phyloP scores from a whole-genome alignment of 2,888 invertebrate genomes.

The Merodon equestris region DNA sequence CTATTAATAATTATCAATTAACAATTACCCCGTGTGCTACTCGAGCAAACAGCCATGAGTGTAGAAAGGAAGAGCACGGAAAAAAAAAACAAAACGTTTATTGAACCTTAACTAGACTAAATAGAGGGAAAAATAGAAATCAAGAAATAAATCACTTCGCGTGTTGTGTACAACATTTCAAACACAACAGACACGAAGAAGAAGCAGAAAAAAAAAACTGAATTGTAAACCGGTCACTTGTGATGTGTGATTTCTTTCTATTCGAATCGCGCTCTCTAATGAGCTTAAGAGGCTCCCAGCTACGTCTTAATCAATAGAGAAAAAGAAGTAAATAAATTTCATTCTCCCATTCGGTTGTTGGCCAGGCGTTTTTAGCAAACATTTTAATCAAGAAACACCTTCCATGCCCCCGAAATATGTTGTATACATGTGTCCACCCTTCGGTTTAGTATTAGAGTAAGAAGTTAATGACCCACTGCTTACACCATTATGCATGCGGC shows the following conservation, averaged over 20 bases:
- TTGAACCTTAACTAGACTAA: constrained; percentile 50
- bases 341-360: constrained; percentile 48
- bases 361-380: background rate
- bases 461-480: constrained; percentile 57
- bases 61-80: no score
- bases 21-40: no score
- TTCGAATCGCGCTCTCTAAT: constrained; percentile 30
- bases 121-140: constrained; percentile 7
- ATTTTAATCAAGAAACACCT: no score
- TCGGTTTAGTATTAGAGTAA: constrained; percentile 19
- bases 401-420: constrained; percentile 12
- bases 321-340: constrained; percentile 36
- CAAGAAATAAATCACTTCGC: constrained; percentile 17
- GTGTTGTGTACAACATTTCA: background rate
- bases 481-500: constrained; percentile 29
- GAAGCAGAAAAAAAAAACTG: constrained; percentile 7
- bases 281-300: constrained; percentile 33
- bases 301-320: constrained; percentile 33
- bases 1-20: constrained; percentile 12
- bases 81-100: no score
- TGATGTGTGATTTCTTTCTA: constrained; percentile 38
- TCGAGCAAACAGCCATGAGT: no score
- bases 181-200: constrained; percentile 36
- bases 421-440: no score
- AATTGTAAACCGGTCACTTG: constrained; percentile 52